A percentile compares a stretch with the other conserved stretches of the same genome.
These are phyloP conservation scores for Tortrix viridana DNA, from an alignment of 2,888 invertebrate genomes.

Conservation along the genomic window DNA sequence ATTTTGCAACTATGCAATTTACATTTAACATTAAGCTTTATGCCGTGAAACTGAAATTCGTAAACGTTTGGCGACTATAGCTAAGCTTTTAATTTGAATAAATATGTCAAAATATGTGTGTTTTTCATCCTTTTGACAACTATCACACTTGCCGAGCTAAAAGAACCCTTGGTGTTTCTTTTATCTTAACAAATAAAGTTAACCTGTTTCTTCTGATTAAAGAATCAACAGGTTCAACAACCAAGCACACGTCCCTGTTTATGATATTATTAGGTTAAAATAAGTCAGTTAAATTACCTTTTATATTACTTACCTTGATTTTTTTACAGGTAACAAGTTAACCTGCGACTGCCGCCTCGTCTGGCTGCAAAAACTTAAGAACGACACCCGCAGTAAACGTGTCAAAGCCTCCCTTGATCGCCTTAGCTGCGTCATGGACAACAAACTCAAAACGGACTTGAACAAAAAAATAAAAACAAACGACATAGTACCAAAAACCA, in stretches of 20 bases:
- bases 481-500: conserved; percentile 45
- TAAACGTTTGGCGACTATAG: no score
- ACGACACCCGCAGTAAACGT: conserved; percentile 89
- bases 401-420: conserved; percentile 87
- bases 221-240: no score
- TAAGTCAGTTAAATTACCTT: background rate
- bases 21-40: background rate
- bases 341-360: conserved; percentile 92
- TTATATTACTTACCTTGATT: conserved; percentile 9
- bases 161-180: no score
- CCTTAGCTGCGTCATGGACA: conserved; percentile 87
- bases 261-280: background rate
- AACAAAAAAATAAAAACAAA: conserved; percentile 54
- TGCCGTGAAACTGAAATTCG: background rate
- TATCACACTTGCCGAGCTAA: no score
- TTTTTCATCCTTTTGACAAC: no score
- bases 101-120: no score
- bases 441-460: conserved; percentile 57
- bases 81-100: no score
- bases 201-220: background rate
- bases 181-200: background rate
- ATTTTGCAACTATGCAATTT: background rate
- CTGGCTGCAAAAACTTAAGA: conserved; percentile 90
- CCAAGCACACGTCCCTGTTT: background rate
- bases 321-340: conserved; percentile 89